Conservation (phyloP, 2,888 invertebrate species). For the Drosophila seclusa region DNA sequence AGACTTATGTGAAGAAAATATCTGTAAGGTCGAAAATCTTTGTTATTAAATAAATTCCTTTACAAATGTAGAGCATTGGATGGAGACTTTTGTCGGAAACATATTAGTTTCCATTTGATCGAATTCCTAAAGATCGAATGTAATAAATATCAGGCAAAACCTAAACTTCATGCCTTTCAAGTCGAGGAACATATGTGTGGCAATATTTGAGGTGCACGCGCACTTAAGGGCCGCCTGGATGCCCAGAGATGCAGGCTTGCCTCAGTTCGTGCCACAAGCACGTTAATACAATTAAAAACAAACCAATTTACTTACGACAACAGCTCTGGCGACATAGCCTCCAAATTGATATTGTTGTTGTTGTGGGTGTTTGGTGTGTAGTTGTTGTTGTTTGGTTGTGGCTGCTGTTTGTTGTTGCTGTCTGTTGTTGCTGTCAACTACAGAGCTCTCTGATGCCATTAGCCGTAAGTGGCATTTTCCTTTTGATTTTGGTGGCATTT, state of each 20-base stretch:
- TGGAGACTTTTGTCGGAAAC: not conserved
- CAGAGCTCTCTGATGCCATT: slow-evolving; percentile 66
- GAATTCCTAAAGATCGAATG: not conserved
- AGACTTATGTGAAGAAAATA: not conserved
- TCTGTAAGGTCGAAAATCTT: not conserved
- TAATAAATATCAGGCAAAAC: not conserved
- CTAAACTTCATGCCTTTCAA: slow-evolving; percentile 26
- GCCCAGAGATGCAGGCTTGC: slow-evolving; percentile 13
- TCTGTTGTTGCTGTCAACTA: slow-evolving; percentile 42
- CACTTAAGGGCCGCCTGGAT: slow-evolving; percentile 63
- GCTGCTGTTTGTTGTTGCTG: slow-evolving; percentile 7
- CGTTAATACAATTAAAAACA: slow-evolving; percentile 74
- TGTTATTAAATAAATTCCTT: not conserved
- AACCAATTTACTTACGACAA: slow-evolving; percentile 49
- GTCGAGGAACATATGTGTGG: slow-evolving; percentile 42
- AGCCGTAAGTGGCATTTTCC: slow-evolving; percentile 77
- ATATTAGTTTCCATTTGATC: not conserved
- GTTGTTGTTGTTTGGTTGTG: slow-evolving; percentile 1
- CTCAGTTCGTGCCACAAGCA: slow-evolving; percentile 27
- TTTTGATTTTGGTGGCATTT: slow-evolving; percentile 77
- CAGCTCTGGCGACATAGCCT: slow-evolving; percentile 4
- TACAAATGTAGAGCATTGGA: not conserved
- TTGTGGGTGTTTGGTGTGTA: slow-evolving; percentile 2
- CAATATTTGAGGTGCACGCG: slow-evolving; percentile 57
- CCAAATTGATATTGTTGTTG: slow-evolving; percentile 12